Evolutionary conservation across 1,140 invertebrate species (phyloP).

Genomic region (Drosophila burlai): DNA sequence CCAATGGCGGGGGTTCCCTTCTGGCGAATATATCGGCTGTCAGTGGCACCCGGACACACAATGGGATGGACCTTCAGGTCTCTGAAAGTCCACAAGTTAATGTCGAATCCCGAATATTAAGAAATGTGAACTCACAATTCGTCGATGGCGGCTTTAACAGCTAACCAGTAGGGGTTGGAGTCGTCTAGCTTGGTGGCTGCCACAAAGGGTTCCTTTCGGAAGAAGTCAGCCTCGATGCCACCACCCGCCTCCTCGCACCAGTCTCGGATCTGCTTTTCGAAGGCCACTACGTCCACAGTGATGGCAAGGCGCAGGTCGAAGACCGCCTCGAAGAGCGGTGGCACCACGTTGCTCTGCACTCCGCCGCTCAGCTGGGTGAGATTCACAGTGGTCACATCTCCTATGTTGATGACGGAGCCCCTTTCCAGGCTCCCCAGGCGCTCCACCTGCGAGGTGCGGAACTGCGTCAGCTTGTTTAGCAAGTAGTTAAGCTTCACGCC

Average conservation of each 20-base stretch:
- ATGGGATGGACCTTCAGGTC: constrained; percentile 87
- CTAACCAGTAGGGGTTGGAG: constrained; percentile 92
- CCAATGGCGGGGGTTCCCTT: constrained; percentile 91
- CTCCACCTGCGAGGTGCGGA: constrained; percentile 89
- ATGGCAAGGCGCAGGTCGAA: constrained; percentile 93
- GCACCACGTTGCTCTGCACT: constrained; percentile 95
- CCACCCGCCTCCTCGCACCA: constrained; percentile 94
- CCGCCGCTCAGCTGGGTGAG: constrained; percentile 95
- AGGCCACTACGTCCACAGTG: constrained; percentile 88
- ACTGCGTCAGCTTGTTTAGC: constrained; percentile 91
- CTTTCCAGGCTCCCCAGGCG: constrained; percentile 88
- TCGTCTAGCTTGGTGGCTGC: constrained; percentile 89
- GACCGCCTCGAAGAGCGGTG: constrained; percentile 90
- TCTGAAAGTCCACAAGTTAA: constrained; percentile 46
- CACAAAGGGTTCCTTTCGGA: constrained; percentile 88
- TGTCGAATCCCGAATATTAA: constrained; percentile 80
- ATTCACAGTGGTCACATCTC: constrained; percentile 95
- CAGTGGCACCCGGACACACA: constrained; percentile 93
- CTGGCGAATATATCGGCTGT: constrained; percentile 89
- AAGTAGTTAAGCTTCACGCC: constrained; percentile 93
- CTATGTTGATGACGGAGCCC: constrained; percentile 88
- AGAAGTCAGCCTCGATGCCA: constrained; percentile 90
- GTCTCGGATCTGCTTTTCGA: constrained; percentile 89
- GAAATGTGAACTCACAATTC: constrained; percentile 87
- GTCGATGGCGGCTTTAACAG: constrained; percentile 88